These are phyloP conservation scores for Nasua narica DNA, from an alignment of 2,797 vertebrate genomes.

Conservation along the genomic window DNA sequence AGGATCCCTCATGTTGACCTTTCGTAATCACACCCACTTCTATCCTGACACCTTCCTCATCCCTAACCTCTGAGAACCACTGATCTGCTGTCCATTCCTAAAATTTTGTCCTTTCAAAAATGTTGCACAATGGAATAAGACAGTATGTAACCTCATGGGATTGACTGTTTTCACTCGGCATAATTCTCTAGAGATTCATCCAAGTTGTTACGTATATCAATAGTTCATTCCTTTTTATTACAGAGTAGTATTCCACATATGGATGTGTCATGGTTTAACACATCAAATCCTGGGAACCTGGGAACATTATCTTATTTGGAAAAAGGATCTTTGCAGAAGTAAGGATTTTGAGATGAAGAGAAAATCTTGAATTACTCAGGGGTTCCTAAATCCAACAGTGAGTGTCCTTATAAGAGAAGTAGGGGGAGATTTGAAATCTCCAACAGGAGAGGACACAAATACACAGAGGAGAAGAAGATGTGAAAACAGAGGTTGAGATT, in stretches of 20 bases:
- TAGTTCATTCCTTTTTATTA: too few species aligned
- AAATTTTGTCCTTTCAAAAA: neutral
- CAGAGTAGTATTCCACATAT: too few species aligned
- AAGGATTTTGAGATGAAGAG: neutral
- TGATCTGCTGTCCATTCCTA: neutral
- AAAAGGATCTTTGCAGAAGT: neutral
- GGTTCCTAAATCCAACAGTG: neutral
- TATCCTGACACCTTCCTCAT: neutral
- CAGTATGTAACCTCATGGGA: neutral
- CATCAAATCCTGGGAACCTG: too few species aligned
- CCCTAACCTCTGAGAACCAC: neutral
- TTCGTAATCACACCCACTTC: neutral
- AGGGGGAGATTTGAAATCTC: neutral
- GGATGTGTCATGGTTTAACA: too few species aligned
- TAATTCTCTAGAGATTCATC: neutral
- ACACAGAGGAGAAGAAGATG: neutral
- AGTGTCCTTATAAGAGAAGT: neutral
- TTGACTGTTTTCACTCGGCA: neutral
- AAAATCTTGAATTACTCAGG: neutral
- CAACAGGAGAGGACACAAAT: neutral
- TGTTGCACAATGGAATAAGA: neutral
- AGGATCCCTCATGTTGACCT: neutral
- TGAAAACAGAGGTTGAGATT: neutral
- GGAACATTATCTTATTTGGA: neutral
- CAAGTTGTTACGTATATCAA: neutral